Evolutionary conservation across 1,140 invertebrate genomes (phyloP).

Genomic region (Pseudomyrmex flavicornis): DNA sequence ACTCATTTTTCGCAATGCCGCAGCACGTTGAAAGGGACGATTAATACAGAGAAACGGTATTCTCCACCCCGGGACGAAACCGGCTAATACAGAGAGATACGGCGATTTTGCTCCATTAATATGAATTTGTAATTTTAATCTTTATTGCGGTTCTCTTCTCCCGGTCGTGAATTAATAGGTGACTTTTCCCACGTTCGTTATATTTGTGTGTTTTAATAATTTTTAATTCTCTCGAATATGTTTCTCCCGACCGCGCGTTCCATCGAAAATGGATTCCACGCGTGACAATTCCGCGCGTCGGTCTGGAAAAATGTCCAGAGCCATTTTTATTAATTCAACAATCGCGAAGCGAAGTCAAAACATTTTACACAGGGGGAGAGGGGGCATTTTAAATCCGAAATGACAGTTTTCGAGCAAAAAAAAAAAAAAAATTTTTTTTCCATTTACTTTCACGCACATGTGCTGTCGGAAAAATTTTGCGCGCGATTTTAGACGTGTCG

Average conservation of each 20-base stretch:
- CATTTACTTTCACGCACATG: background rate
- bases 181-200: background rate
- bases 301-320: conserved; percentile 29
- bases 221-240: background rate
- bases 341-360: conserved; percentile 24
- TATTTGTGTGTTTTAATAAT: conserved; percentile 16
- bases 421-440: too few species aligned
- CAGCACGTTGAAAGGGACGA: background rate
- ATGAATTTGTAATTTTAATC: too few species aligned
- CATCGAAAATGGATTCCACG: background rate
- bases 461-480: background rate
- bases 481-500: background rate
- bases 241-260: background rate
- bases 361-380: background rate
- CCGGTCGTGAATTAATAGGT: too few species aligned
- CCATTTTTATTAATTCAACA: conserved; percentile 32
- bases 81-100: conserved; percentile 14
- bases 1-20: conserved; percentile 40
- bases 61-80: background rate
- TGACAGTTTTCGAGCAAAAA: background rate
- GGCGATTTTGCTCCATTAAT: conserved; percentile 7
- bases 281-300: background rate
- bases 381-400: background rate
- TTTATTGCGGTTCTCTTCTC: too few species aligned
- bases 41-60: background rate